A percentile compares a stretch with the other conserved stretches of the same genome.
Conservation (phyloP, 2,797 vertebrate species). For the Premnoplex brunnescens region DNA sequence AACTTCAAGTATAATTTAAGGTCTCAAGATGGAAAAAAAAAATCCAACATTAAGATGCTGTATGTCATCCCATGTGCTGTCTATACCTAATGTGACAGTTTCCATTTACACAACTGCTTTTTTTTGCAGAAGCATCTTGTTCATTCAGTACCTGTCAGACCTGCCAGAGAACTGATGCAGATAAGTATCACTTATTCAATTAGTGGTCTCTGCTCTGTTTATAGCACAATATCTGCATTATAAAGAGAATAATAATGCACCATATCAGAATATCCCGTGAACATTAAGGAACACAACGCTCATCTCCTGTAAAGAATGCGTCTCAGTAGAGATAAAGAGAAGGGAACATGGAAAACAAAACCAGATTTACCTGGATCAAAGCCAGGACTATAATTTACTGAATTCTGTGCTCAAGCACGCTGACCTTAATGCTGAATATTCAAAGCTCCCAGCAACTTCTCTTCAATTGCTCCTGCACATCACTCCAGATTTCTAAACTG, state of each 20-base stretch:
- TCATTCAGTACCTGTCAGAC: background rate
- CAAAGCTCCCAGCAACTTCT: background rate
- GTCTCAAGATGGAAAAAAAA: background rate
- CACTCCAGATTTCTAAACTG: background rate
- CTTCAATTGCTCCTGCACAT: background rate
- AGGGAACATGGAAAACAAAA: background rate
- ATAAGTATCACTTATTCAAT: background rate
- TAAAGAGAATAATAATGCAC: background rate
- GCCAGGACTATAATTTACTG: background rate
- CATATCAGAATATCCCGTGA: background rate
- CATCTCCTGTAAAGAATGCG: background rate
- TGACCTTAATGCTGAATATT: background rate
- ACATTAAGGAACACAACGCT: background rate
- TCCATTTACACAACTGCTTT: background rate
- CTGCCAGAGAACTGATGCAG: background rate
- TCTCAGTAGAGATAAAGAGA: background rate
- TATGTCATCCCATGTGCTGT: background rate
- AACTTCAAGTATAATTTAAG: background rate
- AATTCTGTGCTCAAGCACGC: background rate
- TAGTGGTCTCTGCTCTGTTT: background rate
- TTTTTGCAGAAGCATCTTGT: background rate
- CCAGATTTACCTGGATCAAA: background rate
- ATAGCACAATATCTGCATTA: background rate
- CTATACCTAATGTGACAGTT: background rate
- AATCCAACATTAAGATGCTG: background rate